A percentile compares a stretch with the other conserved stretches of the same genome.
Conservation (phyloP, 2,888 invertebrate species). For the Branchellion lobata region DNA sequence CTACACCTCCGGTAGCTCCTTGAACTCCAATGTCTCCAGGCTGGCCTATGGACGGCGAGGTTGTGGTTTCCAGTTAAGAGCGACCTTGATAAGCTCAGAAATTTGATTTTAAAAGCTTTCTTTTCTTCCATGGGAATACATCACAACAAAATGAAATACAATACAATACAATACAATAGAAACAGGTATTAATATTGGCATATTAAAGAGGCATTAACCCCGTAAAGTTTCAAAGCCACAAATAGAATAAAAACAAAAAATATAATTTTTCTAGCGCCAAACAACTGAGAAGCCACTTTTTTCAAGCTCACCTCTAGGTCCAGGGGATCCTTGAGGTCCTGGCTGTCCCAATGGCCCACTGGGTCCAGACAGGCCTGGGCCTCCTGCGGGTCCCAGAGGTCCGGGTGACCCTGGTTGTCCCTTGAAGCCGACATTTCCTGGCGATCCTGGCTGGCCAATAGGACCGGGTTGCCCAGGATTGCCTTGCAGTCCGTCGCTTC, state of each 20-base stretch:
- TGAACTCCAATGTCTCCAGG: constrained; percentile 43
- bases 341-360: constrained; percentile 43
- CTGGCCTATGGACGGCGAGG: too few species aligned
- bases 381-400: constrained; percentile 33
- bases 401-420: constrained; percentile 40
- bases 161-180: too few species aligned
- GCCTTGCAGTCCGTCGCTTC: constrained; percentile 24
- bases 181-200: too few species aligned
- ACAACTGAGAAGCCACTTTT: too few species aligned
- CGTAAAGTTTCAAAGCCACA: too few species aligned
- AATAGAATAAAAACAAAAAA: too few species aligned
- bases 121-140: too few species aligned
- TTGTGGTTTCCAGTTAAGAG: constrained; percentile 3
- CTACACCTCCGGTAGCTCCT: constrained; percentile 45
- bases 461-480: constrained; percentile 64
- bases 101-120: too few species aligned
- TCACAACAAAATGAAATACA: too few species aligned
- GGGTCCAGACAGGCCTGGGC: constrained; percentile 42
- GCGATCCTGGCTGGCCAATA: constrained; percentile 65
- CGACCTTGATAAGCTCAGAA: too few species aligned
- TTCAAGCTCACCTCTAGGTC: constrained; percentile 39
- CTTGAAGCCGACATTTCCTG: constrained; percentile 22
- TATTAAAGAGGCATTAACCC: too few species aligned
- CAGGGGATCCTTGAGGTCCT: constrained; percentile 47
- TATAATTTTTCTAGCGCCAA: too few species aligned